Evolutionary conservation across 2,888 invertebrate species (phyloP), one percentile per base, ranked within the genome.

Genomic region (Latrodectus hesperus): DNA sequence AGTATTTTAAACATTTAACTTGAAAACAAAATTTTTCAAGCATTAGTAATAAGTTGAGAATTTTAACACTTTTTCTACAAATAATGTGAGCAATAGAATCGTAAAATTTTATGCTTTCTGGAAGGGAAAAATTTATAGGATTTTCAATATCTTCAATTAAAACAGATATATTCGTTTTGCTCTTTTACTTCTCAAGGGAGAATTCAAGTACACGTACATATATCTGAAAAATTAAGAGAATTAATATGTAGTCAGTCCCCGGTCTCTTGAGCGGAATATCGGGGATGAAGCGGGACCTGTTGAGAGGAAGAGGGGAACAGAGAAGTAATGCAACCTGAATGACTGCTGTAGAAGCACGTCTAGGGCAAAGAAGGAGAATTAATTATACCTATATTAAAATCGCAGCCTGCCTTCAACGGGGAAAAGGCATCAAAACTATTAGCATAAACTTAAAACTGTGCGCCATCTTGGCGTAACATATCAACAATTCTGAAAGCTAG

Each of bases 381-480:
- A 84, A 84, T 84, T 84, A 84, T 73, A 84, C 84, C 77, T 84
- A 84, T 84, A 84, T 84, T 84, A 84, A 84, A 84, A 84, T 77
- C 84, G 84, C 71, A 72, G 72, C 38, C 84, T 84, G 84, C 82
- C 74, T 76, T 76, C 76, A 65, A 51, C 60, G 79, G 38, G 53
- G 65, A 84, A 84, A 84, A 77, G 67, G 77, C 77, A 84, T 84
- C 77, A 84, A 84, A 84, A 84, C 84, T 84, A 84, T 84, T 84
- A 84, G 84, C 84, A 84, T 84, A 84, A 84, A 84, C 84, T 84
- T 84, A 84, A 84, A 84, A 78, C 84, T 84, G 38, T 38, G 77
- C 77, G 77, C 77, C 84, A 77, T 84, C 76, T 77, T 52, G 68
- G 65, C 65, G 72, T 60, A 84, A 84, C 84, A 77, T 84, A 84